Conservation (phyloP, 2,888 invertebrate genomes). For the Eilema caniola region DNA sequence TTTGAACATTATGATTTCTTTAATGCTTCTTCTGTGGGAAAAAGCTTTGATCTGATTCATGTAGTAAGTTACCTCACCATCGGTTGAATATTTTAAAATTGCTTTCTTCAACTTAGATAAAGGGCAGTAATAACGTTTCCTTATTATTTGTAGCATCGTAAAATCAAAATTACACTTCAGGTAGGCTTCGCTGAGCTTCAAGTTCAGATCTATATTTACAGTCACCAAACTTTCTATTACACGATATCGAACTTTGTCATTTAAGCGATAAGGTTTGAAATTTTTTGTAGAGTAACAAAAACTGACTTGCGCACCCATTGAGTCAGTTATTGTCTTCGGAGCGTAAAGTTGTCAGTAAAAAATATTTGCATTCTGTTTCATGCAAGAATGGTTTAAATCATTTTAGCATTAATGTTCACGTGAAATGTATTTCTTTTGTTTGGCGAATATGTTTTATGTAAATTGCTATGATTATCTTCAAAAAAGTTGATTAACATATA, state of each 20-base stretch:
- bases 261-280: accelerated
- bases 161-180: constrained; percentile 47
- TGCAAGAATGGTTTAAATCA: constrained; percentile 36
- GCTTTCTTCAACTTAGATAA: constrained; percentile 36
- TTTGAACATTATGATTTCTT: not conserved
- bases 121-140: constrained; percentile 44
- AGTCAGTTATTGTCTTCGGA: constrained; percentile 67
- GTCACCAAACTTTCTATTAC: not conserved
- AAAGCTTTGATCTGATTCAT: constrained; percentile 10
- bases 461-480: constrained; percentile 13
- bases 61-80: constrained; percentile 29
- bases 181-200: constrained; percentile 33
- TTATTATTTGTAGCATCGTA: constrained; percentile 51
- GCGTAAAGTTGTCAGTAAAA: constrained; percentile 69
- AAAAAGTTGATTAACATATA: constrained; percentile 20
- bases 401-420: constrained; percentile 23
- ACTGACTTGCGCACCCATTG: constrained; percentile 45
- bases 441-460: constrained; percentile 15
- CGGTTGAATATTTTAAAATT: constrained; percentile 28
- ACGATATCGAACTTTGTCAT: constrained; percentile 22
- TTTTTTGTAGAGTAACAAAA: constrained; percentile 6
- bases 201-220: constrained; percentile 10
- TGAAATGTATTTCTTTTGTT: constrained; percentile 21
- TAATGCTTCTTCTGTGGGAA: constrained; percentile 20
- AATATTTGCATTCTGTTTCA: constrained; percentile 61